Evolutionary conservation across 1,140 invertebrate genomes (phyloP).

Genomic region (Drosophila seguyi): DNA sequence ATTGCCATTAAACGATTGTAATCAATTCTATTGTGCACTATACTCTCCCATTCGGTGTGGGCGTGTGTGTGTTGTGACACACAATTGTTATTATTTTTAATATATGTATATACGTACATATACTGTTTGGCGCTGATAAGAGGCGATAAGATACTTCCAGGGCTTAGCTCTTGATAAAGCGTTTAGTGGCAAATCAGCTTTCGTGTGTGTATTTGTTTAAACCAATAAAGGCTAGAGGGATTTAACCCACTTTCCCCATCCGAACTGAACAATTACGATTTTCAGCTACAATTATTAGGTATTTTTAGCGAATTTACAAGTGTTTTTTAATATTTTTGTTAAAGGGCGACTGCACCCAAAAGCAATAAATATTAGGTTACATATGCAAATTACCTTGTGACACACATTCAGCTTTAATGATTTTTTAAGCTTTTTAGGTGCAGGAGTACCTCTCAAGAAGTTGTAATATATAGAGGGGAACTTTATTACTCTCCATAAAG

Average conservation of each 20-base stretch:
- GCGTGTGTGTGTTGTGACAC: conserved; percentile 35
- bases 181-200: conserved; percentile 6
- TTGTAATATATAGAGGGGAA: background rate
- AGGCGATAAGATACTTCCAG: conserved; percentile 47
- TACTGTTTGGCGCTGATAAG: conserved; percentile 32
- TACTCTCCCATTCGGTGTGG: conserved; percentile 23
- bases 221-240: conserved; percentile 20
- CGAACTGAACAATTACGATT: background rate
- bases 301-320: conserved; percentile 24
- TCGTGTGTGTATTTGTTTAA: conserved; percentile 24
- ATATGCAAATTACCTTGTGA: conserved; percentile 19
- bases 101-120: conserved; percentile 6
- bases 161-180: conserved; percentile 25
- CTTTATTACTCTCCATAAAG: background rate
- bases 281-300: background rate
- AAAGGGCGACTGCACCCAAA: conserved; percentile 30
- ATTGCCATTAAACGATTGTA: conserved; percentile 62
- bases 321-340: conserved; percentile 31
- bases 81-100: conserved; percentile 55
- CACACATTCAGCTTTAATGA: conserved; percentile 25
- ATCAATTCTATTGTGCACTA: conserved; percentile 60
- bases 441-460: background rate
- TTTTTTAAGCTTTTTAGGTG: conserved; percentile 18
- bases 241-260: conserved; percentile 17
- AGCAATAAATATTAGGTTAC: background rate